These are phyloP conservation scores for Nematolebias whitei DNA, from an alignment of 2,113 vertebrate genomes.

Conservation along the genomic window DNA sequence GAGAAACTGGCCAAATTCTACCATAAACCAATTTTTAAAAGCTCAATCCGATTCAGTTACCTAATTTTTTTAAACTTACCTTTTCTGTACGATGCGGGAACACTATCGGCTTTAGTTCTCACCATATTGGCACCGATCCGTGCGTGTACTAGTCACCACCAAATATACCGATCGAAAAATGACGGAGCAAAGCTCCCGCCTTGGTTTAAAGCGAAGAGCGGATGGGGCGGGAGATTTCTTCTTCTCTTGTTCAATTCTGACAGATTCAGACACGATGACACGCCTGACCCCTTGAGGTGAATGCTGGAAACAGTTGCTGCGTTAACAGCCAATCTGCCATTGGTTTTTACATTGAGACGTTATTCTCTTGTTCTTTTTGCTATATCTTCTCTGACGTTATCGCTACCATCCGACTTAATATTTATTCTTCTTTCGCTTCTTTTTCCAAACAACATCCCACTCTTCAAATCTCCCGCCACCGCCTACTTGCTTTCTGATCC, in stretches of 20 bases:
- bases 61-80: slow-evolving; percentile 35
- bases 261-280: no score
- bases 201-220: slow-evolving; percentile 50
- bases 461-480: no score
- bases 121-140: slow-evolving; percentile 59
- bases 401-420: no score
- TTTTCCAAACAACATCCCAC: no score
- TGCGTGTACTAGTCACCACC: no score
- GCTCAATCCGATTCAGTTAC: rapidly evolving
- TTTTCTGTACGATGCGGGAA: slow-evolving; percentile 76
- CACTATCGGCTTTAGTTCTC: slow-evolving; percentile 78
- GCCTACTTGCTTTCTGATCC: no score
- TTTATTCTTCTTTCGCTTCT: no score
- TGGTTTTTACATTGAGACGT: no score
- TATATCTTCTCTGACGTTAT: no score
- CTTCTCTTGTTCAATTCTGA: slow-evolving; percentile 16
- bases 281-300: neutral
- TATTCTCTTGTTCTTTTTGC: no score
- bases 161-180: rapidly evolving
- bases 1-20: neutral
- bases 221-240: slow-evolving; percentile 62
- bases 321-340: no score
- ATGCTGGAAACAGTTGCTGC: neutral
- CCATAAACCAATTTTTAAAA: rapidly evolving
- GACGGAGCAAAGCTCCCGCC: slow-evolving; percentile 59